These are phyloP conservation scores for Choristoneura rosaceana DNA, from an alignment of 2,888 invertebrate species.

Conservation along the genomic window DNA sequence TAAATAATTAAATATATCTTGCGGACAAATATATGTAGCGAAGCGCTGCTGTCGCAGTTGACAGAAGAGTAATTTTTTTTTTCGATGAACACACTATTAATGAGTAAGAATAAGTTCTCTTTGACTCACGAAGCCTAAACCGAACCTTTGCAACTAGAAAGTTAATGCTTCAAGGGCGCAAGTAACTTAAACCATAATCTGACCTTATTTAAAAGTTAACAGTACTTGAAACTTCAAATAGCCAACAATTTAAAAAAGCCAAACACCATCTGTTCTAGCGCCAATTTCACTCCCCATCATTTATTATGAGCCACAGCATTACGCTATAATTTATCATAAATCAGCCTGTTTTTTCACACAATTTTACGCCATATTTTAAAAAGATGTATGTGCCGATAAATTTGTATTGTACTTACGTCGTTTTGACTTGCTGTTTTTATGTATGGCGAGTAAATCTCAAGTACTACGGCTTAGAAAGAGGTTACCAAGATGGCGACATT, in stretches of 20 bases:
- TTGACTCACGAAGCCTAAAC: too few relatives aligned
- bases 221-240: too few relatives aligned
- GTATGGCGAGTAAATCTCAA: neutral
- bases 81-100: too few relatives aligned
- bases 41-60: too few relatives aligned
- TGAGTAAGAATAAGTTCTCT: too few relatives aligned
- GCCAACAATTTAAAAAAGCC: conserved; percentile 6
- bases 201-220: neutral
- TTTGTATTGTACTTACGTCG: neutral
- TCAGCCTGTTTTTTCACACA: conserved; percentile 27
- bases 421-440: neutral
- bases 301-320: conserved; percentile 46
- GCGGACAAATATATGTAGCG: too few relatives aligned
- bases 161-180: too few relatives aligned
- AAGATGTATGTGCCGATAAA: neutral
- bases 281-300: conserved; percentile 43
- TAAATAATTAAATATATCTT: too few relatives aligned
- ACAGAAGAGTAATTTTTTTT: too few relatives aligned
- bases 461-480: neutral
- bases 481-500: neutral
- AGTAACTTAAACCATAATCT: neutral
- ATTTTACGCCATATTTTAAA: neutral
- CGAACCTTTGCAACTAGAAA: too few relatives aligned
- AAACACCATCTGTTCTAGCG: conserved; percentile 20
- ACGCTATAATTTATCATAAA: conserved; percentile 42